These are phyloP conservation scores for Bombus superbus DNA, from an alignment of 1,140 invertebrate species.

Conservation along the genomic window DNA sequence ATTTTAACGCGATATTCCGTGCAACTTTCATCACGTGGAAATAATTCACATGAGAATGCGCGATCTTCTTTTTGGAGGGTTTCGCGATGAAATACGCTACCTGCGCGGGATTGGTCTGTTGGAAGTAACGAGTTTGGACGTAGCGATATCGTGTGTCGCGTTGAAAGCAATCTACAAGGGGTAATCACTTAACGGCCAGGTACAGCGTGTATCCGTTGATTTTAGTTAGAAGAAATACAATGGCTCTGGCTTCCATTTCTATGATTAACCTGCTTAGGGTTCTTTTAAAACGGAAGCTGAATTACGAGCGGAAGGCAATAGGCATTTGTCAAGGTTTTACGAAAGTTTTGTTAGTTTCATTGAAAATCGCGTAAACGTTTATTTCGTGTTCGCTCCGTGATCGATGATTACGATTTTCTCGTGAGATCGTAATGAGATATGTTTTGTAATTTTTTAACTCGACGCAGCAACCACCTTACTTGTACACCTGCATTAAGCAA, in stretches of 20 bases:
- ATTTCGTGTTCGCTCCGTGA: background rate
- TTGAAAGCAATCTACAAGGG: background rate
- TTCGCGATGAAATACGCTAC: background rate
- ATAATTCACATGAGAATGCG: background rate
- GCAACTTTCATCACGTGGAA: background rate
- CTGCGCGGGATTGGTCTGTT: background rate
- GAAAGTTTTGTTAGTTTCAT: no score
- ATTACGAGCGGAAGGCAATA: no score
- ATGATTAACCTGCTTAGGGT: no score
- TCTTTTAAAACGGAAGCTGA: no score
- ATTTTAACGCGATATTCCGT: background rate
- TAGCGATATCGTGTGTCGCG: conserved; percentile 22
- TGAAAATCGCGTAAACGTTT: background rate
- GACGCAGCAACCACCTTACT: background rate
- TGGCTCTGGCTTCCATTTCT: no score
- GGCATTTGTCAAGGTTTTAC: no score
- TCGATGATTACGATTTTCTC: no score
- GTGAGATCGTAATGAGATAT: no score
- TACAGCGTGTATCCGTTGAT: background rate
- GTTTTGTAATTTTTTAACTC: background rate
- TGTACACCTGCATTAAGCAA: conserved; percentile 13
- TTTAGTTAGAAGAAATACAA: background rate
- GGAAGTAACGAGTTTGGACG: conserved; percentile 23
- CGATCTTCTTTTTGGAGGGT: background rate
- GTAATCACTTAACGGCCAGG: background rate